Conservation (phyloP, 1,140 invertebrate species). For the Batillaria attramentaria region DNA sequence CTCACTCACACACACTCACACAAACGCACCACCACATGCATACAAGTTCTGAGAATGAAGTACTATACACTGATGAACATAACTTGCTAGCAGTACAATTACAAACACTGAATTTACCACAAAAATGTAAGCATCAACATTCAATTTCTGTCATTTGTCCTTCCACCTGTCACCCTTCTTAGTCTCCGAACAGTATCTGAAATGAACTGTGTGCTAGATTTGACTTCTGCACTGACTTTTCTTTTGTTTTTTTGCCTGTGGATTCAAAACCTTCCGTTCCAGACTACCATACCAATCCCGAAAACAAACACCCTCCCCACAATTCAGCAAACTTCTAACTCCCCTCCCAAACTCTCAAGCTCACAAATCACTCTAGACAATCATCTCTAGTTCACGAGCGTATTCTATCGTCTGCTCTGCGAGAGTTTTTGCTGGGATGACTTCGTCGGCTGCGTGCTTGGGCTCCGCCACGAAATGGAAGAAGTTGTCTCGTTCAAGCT, state of each 20-base stretch:
- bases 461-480: conserved; percentile 83
- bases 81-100: too few relatives aligned
- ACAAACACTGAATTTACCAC: too few relatives aligned
- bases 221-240: neutral
- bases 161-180: too few relatives aligned
- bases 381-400: conserved; percentile 98
- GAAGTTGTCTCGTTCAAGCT: conserved; percentile 82
- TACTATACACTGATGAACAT: too few relatives aligned
- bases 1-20: too few relatives aligned
- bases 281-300: neutral
- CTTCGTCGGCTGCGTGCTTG: conserved; percentile 80
- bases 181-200: too few relatives aligned
- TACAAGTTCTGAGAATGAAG: too few relatives aligned
- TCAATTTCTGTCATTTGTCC: too few relatives aligned
- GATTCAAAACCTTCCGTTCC: neutral
- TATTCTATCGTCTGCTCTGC: conserved; percentile 96
- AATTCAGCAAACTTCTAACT: neutral
- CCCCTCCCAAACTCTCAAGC: too few relatives aligned
- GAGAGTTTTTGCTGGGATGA: conserved; percentile 89
- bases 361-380: conserved; percentile 81
- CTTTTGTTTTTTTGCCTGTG: neutral
- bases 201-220: too few relatives aligned
- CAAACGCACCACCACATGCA: too few relatives aligned
- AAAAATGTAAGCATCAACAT: too few relatives aligned
- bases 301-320: neutral